These are phyloP conservation scores for Mamestra configurata DNA, from an alignment of 1,140 invertebrate genomes.

Conservation along the genomic window DNA sequence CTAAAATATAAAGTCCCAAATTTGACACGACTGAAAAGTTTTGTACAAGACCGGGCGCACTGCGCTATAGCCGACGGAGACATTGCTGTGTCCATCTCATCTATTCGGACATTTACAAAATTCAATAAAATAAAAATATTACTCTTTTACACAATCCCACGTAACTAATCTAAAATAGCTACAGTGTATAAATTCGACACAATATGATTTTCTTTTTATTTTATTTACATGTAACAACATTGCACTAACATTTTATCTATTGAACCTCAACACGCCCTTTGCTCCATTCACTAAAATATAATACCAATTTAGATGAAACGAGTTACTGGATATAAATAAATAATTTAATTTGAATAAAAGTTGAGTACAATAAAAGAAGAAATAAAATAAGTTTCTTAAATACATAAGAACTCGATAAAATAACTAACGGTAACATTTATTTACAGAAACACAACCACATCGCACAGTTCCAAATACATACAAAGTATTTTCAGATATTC, in stretches of 20 bases:
- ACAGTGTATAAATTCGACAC: constrained; percentile 57
- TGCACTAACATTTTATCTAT: constrained; percentile 50
- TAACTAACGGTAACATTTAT: constrained; percentile 68
- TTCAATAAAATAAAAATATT: constrained; percentile 50
- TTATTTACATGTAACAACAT: constrained; percentile 62
- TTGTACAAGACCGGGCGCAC: constrained; percentile 37
- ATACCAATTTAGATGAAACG: constrained; percentile 34
- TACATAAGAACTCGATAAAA: constrained; percentile 38
- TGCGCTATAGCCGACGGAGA: neutral
- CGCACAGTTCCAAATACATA: constrained; percentile 22
- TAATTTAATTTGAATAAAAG: constrained; percentile 40
- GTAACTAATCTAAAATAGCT: constrained; percentile 43
- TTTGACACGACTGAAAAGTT: constrained; percentile 64
- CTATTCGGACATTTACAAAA: constrained; percentile 38
- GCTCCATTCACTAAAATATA: constrained; percentile 25
- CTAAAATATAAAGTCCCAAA: constrained; percentile 69
- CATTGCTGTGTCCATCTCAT: neutral
- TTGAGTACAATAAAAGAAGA: constrained; percentile 34
- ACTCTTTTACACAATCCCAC: constrained; percentile 52
- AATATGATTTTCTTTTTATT: constrained; percentile 49
- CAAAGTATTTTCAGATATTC: constrained; percentile 55
- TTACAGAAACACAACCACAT: constrained; percentile 60
- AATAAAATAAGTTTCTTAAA: constrained; percentile 33
- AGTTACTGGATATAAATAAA: constrained; percentile 45
- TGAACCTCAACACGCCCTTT: constrained; percentile 31